Conservation (phyloP, 2,888 invertebrate species). For the Epinotia nisella region DNA sequence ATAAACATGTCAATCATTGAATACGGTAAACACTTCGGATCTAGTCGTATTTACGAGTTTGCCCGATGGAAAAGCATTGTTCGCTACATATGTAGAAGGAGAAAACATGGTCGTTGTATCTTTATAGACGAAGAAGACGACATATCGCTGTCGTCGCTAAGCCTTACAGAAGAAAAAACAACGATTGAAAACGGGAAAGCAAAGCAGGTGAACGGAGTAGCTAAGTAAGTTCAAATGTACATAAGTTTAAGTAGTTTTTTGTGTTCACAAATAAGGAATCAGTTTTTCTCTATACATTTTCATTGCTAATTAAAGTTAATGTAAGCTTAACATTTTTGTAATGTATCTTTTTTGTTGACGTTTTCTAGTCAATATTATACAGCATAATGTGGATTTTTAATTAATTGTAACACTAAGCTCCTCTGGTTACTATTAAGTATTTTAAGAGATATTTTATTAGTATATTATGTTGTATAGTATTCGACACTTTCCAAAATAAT, state of each 20-base stretch:
- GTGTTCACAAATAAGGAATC: conserved; percentile 33
- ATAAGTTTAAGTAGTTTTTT: conserved; percentile 40
- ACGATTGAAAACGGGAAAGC: conserved; percentile 70
- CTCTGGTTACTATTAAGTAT: conserved; percentile 46
- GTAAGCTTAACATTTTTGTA: conserved; percentile 23
- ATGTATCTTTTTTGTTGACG: conserved; percentile 8
- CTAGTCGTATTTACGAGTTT: too few relatives aligned
- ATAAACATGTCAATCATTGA: too few relatives aligned
- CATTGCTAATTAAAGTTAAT: conserved; percentile 9
- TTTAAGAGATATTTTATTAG: conserved; percentile 34
- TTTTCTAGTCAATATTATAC: conserved; percentile 49
- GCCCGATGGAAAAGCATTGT: too few relatives aligned
- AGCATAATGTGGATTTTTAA: conserved; percentile 49
- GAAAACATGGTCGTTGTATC: not conserved
- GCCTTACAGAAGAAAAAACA: conserved; percentile 71
- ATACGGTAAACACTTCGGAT: too few relatives aligned
- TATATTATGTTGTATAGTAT: conserved; percentile 46
- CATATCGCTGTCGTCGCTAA: conserved; percentile 70
- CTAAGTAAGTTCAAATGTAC: conserved; percentile 49
- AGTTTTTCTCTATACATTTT: conserved; percentile 6
- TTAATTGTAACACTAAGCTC: conserved; percentile 9
- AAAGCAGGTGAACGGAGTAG: conserved; percentile 59
- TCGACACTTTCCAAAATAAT: conserved; percentile 28
- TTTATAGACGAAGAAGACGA: conserved; percentile 74
- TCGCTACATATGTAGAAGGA: too few relatives aligned